Evolutionary conservation across 2,888 invertebrate species (phyloP), one percentile per base, ranked within the genome.

Genomic region (Leucania comma): DNA sequence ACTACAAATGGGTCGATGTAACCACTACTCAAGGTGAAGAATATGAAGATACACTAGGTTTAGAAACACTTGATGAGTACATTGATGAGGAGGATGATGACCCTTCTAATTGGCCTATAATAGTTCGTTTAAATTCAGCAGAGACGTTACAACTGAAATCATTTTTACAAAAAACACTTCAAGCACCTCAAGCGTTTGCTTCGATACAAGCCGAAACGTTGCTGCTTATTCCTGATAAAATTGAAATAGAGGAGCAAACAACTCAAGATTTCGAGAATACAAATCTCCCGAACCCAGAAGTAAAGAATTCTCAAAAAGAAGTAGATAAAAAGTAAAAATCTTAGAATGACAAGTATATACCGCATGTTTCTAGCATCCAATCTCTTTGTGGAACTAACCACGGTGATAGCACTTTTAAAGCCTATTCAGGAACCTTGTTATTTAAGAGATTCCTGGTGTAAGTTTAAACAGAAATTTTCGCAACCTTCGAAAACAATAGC

Each of bases 1-100:
- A 92, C 71, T 94, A 92, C 79, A 86, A 93, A 75, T 75, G 93
- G 42, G 70, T 94, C 22, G 93, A 94, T 74, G 83, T 90, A 20
- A 83, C 86, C 2, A 80, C 83, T 32, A 60, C 69, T 51, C 83
- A 86, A 65, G 6, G 63, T n/a, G 82, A 86, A 9, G 86, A 35
- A 53, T 20, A 29, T 3, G 35, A 68, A n/a, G 3, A 58, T 14
- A 12, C 24, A 17, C 9, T 24, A 2, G 5, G 46, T 0, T 10
- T 58, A 54, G 10, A 0, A 24, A 1, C 56, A 14, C 6, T 82
- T 76, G 74, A 64, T 67, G 63, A 77, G 12, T 75, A 85, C 5
- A 80, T 81, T 29, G 78, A 75, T 17, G 67, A 77, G 6, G 80
- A 84, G 2, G 84, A 87, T 32, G 75, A 73, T 2, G 84, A 88